phyloP scores from a whole-genome alignment of 2,797 vertebrate genomes.

The Phaenicophaeus curvirostris region DNA sequence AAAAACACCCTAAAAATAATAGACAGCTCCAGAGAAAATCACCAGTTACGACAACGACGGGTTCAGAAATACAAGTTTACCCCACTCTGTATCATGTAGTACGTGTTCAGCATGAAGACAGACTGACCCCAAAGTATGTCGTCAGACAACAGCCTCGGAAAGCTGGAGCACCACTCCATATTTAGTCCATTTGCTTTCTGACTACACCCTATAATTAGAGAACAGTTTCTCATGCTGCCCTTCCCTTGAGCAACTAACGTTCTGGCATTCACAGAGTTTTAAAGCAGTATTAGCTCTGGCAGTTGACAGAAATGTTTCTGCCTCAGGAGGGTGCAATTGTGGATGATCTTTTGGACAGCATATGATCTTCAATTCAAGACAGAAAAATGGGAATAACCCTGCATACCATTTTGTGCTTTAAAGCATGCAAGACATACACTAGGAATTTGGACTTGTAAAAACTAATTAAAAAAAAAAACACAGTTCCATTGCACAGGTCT shows the following conservation, averaged over 20 bases:
- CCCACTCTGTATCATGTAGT: neutral
- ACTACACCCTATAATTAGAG: slow-evolving; percentile 73
- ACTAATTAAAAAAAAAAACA: neutral
- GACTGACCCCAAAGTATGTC: neutral
- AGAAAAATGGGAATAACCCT: neutral
- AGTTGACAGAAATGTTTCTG: slow-evolving; percentile 31
- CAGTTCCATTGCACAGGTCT: neutral
- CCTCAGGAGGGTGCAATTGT: neutral
- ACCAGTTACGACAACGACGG: neutral
- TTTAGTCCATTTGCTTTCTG: slow-evolving; percentile 43
- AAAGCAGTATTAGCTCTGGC: slow-evolving; percentile 47
- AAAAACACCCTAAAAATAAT: neutral
- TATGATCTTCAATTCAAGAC: neutral
- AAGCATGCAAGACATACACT: neutral
- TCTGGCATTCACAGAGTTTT: slow-evolving; percentile 61
- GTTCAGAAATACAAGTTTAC: neutral
- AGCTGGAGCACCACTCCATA: slow-evolving; percentile 39
- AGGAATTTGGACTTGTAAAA: neutral
- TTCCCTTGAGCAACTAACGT: slow-evolving; percentile 56
- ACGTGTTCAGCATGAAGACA: neutral
- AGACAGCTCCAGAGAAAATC: neutral
- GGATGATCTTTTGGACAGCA: neutral
- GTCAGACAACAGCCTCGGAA: neutral
- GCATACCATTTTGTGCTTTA: neutral
- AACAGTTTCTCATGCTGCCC: slow-evolving; percentile 65